A percentile compares a stretch with the other conserved stretches of the same genome.
phyloP scores from a whole-genome alignment of 2,113 vertebrate genomes.

The Ochotona curzoniae region DNA sequence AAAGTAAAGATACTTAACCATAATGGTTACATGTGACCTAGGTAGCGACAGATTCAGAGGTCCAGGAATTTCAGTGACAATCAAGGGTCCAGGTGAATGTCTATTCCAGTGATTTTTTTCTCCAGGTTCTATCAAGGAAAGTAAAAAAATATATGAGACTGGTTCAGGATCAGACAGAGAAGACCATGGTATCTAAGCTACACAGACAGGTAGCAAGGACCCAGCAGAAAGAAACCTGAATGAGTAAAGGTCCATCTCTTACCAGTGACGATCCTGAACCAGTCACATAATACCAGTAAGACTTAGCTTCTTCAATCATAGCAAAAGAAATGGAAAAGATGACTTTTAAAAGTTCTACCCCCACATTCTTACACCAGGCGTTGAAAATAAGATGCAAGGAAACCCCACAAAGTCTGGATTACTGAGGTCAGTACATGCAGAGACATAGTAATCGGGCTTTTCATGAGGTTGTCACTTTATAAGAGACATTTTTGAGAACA shows the following conservation, averaged over 20 bases:
- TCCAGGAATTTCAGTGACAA: background rate
- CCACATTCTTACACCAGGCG: background rate
- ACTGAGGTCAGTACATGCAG: background rate
- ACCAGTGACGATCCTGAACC: background rate
- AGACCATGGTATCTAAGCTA: background rate
- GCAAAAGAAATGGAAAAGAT: background rate
- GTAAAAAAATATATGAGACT: background rate
- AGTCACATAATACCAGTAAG: background rate
- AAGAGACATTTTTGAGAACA: background rate
- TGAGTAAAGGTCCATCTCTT: background rate
- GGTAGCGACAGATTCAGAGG: background rate
- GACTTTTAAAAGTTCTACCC: background rate
- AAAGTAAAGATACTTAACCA: background rate
- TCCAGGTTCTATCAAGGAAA: background rate
- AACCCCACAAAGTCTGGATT: background rate
- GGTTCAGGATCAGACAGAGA: background rate
- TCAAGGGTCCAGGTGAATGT: background rate
- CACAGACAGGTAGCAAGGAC: background rate
- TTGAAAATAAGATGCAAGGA: background rate
- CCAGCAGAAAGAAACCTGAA: background rate
- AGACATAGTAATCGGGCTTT: background rate
- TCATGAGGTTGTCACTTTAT: background rate
- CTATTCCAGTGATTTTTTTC: background rate
- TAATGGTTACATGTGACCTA: background rate
- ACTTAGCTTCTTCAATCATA: background rate